Evolutionary conservation across 2,113 vertebrate species (phyloP), one percentile per base, ranked within the genome.

Genomic region (Trogon surrucura): DNA sequence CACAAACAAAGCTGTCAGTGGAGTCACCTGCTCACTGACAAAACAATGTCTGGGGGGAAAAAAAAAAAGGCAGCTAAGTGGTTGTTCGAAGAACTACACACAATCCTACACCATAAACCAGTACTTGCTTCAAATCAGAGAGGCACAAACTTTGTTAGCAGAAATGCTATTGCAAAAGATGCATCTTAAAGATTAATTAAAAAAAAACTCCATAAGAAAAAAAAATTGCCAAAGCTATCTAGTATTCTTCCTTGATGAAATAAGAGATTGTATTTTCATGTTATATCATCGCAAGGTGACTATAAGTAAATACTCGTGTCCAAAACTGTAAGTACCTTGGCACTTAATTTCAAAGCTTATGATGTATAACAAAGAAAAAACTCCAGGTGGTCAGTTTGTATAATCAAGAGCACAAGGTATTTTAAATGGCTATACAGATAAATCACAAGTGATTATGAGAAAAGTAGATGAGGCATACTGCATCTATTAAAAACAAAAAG

Each of bases 21-120:
- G 92, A 93, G 56, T 92, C 88, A 91, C 81, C 73, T 90, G 54
- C 91, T 84, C 36, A 77, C 85, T 70, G 73, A 87, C 71, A 95
- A 95, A 95, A 72, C 36, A 48, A 10, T 9, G 9, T 34, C 32
- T 32, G 36, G 36, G 36, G 36, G 36, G 36, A 9, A 36, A 36
- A 36, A 36, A 50, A 85, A 86, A 86, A 16, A 36, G 16, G 32
- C 58, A 64, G 30, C 70, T 67, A 26, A 4, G 5, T 3, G 9
- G 27, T 13, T 79, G 45, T 92, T 85, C 54, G 62, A 51, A 61
- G 41, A 89, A 48, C 47, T 83, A n/a, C 60, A 80, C 32, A 20
- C 4, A 53, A 34, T 11, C 41, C 51, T 54, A 27, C 16, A 16
- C 62, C 36, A 16, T 21, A 48, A 86, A 74, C 27, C 16, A 64